Evolutionary conservation across 2,113 vertebrate genomes (phyloP).

Genomic region (Raja brachyura): DNA sequence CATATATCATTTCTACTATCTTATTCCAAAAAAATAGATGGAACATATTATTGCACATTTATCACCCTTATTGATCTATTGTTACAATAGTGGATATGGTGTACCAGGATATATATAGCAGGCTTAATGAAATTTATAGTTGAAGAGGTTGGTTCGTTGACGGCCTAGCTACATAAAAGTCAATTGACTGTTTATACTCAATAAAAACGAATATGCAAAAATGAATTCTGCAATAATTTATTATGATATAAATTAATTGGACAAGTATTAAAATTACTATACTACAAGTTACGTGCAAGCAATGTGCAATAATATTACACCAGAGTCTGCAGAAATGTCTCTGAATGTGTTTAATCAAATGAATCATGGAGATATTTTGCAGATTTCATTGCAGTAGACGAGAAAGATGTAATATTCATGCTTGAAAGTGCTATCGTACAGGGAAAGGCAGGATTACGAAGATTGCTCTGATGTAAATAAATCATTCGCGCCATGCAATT

Average conservation of each 20-base stretch:
- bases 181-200: neutral
- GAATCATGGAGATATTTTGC: too few species aligned
- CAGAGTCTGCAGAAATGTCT: too few species aligned
- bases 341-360: too few species aligned
- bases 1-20: neutral
- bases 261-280: constrained; percentile 1
- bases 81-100: neutral
- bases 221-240: neutral
- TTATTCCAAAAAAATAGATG: neutral
- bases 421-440: too few species aligned
- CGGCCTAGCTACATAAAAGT: neutral
- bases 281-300: too few species aligned
- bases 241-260: neutral
- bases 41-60: constrained; percentile 25
- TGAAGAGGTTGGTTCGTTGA: neutral
- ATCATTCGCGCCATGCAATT: too few species aligned
- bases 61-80: neutral
- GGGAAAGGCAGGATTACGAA: too few species aligned
- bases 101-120: neutral
- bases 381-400: too few species aligned
- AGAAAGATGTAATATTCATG: too few species aligned
- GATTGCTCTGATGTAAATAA: too few species aligned
- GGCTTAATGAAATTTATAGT: neutral
- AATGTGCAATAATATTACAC: too few species aligned
- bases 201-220: neutral